Conservation (phyloP, 2,888 invertebrate species). For the Drosophila melanosoma region DNA sequence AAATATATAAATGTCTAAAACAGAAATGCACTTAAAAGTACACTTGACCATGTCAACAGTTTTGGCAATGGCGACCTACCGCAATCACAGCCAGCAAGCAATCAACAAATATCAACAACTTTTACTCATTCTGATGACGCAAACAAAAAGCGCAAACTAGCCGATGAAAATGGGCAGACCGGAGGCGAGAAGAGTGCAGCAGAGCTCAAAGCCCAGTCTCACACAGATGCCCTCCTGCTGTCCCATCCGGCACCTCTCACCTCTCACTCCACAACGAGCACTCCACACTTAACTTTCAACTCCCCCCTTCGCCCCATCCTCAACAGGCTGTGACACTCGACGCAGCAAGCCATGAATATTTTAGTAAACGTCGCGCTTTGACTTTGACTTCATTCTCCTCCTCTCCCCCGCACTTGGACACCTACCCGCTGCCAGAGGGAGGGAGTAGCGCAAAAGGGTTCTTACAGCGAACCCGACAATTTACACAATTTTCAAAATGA, state of each 20-base stretch:
- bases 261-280: neutral
- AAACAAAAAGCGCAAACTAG: constrained; percentile 61
- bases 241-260: neutral
- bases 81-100: constrained; percentile 70
- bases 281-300: constrained; percentile 2
- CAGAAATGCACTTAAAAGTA: constrained; percentile 23
- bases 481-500: constrained; percentile 67
- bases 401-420: constrained; percentile 57
- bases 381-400: constrained; percentile 60
- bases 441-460: constrained; percentile 21
- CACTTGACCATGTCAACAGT: constrained; percentile 29
- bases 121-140: constrained; percentile 63
- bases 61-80: constrained; percentile 20
- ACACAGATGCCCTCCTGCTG: constrained; percentile 22
- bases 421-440: constrained; percentile 37
- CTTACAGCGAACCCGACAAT: constrained; percentile 55
- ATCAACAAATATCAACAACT: constrained; percentile 79
- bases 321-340: constrained; percentile 65
- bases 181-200: neutral
- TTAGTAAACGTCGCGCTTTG: constrained; percentile 77
- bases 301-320: neutral
- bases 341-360: constrained; percentile 77
- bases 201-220: constrained; percentile 55
- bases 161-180: constrained; percentile 30
- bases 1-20: constrained; percentile 2